Conservation (phyloP, 1,140 invertebrate genomes). For the Pseudomyrmex pallidus region DNA sequence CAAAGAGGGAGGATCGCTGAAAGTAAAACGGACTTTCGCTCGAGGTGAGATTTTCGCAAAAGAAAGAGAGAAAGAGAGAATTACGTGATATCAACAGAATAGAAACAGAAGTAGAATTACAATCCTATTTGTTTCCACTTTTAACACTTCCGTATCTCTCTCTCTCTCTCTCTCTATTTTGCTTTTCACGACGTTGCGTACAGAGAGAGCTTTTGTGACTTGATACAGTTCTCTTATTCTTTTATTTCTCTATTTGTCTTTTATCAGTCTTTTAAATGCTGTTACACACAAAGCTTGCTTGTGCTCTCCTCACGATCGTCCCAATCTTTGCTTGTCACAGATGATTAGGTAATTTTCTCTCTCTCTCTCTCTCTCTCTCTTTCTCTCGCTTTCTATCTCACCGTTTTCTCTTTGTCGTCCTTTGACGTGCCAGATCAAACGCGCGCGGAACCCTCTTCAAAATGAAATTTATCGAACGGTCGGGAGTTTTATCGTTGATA, state of each 20-base stretch:
- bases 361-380: background rate
- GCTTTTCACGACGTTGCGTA: background rate
- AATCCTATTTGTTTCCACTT: slow-evolving; percentile 20
- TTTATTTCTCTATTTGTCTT: background rate
- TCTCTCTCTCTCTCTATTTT: background rate
- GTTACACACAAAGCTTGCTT: background rate
- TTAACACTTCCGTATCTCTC: background rate
- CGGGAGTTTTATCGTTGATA: slow-evolving; percentile 16
- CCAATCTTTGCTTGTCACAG: slow-evolving; percentile 9
- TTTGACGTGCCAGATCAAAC: slow-evolving; percentile 47
- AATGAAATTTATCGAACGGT: slow-evolving; percentile 49
- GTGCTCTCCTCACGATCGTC: background rate
- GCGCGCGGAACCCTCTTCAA: slow-evolving; percentile 10
- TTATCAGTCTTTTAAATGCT: background rate
- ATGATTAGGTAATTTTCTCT: slow-evolving; percentile 45
- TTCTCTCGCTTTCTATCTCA: background rate
- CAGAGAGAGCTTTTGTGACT: background rate
- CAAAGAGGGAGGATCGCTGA: background rate
- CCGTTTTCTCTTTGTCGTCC: slow-evolving; percentile 26
- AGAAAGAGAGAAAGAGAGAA: background rate
- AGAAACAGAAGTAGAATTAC: slow-evolving; percentile 23
- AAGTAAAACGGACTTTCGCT: slow-evolving; percentile 35
- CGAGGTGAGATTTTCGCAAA: slow-evolving; percentile 31
- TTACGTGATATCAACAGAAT: slow-evolving; percentile 1
- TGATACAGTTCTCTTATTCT: background rate